A percentile compares a stretch with the other conserved stretches of the same genome.
These are phyloP conservation scores for Stylophora pistillata DNA, from an alignment of 64 coral and sea anemone genomes.

Conservation along the genomic window DNA sequence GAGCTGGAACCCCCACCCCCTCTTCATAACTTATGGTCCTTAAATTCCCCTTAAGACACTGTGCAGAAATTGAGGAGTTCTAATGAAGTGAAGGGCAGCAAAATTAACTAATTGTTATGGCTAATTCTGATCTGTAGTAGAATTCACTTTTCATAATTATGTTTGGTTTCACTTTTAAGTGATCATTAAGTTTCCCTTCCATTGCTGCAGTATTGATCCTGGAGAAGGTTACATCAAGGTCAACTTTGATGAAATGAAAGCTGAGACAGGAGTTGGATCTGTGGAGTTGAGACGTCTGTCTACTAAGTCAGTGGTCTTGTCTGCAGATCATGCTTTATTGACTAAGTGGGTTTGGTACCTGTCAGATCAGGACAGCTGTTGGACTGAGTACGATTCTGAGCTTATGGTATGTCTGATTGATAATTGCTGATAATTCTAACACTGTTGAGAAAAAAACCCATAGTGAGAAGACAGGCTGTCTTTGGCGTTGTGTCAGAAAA, in stretches of 20 bases:
- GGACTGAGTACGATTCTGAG: slow-evolving; percentile 4
- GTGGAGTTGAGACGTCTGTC: slow-evolving; percentile 28
- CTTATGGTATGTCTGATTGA: not conserved
- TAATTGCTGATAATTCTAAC: not conserved
- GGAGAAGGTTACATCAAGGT: not conserved
- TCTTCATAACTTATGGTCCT: no score
- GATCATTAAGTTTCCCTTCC: not conserved
- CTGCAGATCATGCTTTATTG: slow-evolving; percentile 9
- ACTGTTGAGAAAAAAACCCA: not conserved
- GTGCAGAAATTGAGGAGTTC: no score
- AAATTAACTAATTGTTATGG: no score
- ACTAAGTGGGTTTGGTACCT: slow-evolving; percentile 18
- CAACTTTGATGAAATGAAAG: slow-evolving; percentile 32
- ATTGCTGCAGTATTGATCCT: not conserved
- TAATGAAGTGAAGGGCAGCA: no score
- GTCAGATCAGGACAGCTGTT: not conserved
- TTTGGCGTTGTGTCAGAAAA: no score
- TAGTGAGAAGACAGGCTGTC: no score
- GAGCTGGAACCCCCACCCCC: no score
- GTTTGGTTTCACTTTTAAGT: no score
- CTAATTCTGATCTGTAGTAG: no score
- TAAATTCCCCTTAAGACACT: no score
- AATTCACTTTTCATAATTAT: no score
- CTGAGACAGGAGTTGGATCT: slow-evolving; percentile 5
- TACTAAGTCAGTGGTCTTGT: not conserved